Evolutionary conservation across 2,888 invertebrate species (phyloP).

Genomic region (Stenolophus ochropezus): DNA sequence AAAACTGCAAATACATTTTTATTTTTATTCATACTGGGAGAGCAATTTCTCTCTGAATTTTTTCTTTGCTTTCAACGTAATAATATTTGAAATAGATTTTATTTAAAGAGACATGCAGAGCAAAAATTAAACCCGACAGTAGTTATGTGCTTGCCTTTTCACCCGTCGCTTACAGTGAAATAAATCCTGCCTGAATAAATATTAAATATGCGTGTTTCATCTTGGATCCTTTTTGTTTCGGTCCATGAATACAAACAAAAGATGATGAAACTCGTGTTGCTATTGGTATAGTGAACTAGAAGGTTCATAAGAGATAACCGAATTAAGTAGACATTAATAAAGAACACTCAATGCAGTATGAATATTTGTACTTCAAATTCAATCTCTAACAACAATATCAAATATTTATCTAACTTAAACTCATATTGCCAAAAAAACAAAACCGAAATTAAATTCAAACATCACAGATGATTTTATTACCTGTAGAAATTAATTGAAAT

Average conservation of each 20-base stretch:
- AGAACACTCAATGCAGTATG: not conserved
- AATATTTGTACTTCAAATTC: not conserved
- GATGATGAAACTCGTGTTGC: not conserved
- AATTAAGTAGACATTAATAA: not conserved
- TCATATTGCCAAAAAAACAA: not conserved
- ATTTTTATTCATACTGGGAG: not conserved
- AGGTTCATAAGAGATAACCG: not conserved
- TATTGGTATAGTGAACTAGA: not conserved
- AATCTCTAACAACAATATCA: not conserved
- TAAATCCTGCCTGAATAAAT: slow-evolving; percentile 25
- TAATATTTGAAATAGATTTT: not conserved
- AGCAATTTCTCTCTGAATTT: not conserved
- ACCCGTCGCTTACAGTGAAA: not conserved
- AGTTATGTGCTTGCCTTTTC: not conserved
- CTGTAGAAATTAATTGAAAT: too few species aligned
- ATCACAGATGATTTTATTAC: too few species aligned
- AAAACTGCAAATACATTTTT: not conserved
- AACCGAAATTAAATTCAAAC: not conserved
- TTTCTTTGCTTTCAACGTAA: not conserved
- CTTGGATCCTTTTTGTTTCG: slow-evolving; percentile 26
- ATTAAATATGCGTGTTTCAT: slow-evolving; percentile 37
- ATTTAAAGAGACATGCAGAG: not conserved
- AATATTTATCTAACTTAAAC: not conserved
- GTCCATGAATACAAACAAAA: slow-evolving; percentile 18
- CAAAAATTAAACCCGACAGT: not conserved